Evolutionary conservation across 2,888 invertebrate genomes (phyloP).

Genomic region (Ophioninae sp.): DNA sequence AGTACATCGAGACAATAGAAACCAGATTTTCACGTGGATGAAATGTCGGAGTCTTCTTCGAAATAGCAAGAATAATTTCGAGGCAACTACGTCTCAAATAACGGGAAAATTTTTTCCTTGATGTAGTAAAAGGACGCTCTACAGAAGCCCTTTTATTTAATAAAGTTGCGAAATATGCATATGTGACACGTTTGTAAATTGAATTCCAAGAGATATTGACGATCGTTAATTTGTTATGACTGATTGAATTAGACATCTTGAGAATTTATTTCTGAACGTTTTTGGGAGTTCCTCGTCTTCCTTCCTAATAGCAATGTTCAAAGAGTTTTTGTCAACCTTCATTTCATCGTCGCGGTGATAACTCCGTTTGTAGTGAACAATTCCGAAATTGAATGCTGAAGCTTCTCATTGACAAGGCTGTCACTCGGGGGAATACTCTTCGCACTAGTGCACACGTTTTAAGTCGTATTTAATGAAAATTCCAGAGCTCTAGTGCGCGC

Average conservation of each 20-base stretch:
- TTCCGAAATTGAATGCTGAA: constrained; percentile 10
- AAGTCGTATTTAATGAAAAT: constrained; percentile 41
- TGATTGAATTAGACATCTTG: background rate
- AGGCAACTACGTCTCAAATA: constrained; percentile 1
- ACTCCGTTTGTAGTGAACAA: constrained; percentile 20
- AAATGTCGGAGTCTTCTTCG: constrained; percentile 1
- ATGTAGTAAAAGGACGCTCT: background rate
- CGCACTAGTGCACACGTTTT: constrained; percentile 14
- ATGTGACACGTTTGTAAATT: too few species aligned
- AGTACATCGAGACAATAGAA: constrained; percentile 11
- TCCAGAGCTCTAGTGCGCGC: constrained; percentile 1
- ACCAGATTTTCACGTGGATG: constrained; percentile 14
- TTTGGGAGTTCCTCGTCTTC: background rate
- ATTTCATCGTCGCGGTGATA: background rate
- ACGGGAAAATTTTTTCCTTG: constrained; percentile 14
- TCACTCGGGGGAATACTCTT: background rate
- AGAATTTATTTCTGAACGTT: background rate
- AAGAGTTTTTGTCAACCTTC: background rate
- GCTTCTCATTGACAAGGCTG: constrained; percentile 1
- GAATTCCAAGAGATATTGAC: too few species aligned
- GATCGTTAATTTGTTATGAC: too few species aligned
- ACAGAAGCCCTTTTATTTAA: too few species aligned
- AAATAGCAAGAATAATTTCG: background rate
- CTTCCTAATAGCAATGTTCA: background rate
- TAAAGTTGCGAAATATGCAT: too few species aligned